Evolutionary conservation across 2,888 invertebrate species (phyloP), one percentile per base, ranked within the genome.

Genomic region (Parnassius orleans): DNA sequence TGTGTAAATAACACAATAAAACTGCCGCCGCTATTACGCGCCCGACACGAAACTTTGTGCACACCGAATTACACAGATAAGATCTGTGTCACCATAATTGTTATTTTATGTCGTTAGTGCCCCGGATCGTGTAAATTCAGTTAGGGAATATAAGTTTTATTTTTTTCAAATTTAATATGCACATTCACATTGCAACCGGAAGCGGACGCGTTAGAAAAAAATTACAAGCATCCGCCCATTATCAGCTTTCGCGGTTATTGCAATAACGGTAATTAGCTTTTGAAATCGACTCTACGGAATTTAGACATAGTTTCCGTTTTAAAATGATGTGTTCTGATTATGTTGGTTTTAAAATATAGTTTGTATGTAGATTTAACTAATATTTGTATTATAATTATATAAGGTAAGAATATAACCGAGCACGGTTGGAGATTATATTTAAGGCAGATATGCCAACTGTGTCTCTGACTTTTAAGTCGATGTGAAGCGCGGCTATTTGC

Each of bases 1-100:
- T 90, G 91, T 90, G 90, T 90, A 90, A 91, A 90, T 90, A 90
- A 89, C 90, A 90, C 90, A 91, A 90, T 90, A 90, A 90, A 90
- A 87, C 85, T 78, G 82, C 76, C 77, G 77, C 73, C 70, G 83
- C 81, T 72, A 87, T 89, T 90, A 90, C 77, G 73, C 67, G 63
- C 68, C 74, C 78, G 79, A 77, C 83, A 81, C 83, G 81, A 80
- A 83, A 82, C 81, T 85, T 81, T 82, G 83, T 84, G 79, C 79
- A 78, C 79, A 81, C 83, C 78, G 80, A 89, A 91, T 91, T 88
- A 90, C 79, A 65, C 68, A 82, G 91, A 91, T 91, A 90, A 69
- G 77, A 91, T 91, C 91, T 86, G 77, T 84, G 85, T 84, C 86
- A 79, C 78, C 78, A 81, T 90, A 87, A 90, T 90, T 90, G 88